Percentiles rank a stretch among this genome's conserved stretches.
phyloP scores from a whole-genome alignment of 2,888 invertebrate species.

The Plebejus anna region DNA sequence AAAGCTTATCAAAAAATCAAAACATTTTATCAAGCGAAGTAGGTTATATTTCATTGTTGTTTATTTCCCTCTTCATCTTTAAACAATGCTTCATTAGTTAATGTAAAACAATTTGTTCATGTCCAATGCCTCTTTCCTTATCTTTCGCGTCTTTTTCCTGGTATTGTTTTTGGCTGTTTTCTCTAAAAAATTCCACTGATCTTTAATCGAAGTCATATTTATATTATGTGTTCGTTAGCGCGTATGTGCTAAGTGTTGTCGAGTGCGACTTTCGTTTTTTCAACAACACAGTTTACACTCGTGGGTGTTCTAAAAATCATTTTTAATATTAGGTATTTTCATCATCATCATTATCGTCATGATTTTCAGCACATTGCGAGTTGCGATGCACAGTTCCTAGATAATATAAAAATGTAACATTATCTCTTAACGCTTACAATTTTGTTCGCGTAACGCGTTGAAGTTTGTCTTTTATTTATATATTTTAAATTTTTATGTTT shows the following conservation, averaged over 20 bases:
- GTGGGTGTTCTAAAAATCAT: conserved; percentile 2
- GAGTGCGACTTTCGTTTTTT: conserved; percentile 16
- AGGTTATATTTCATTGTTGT: no score
- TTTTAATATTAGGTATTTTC: not conserved
- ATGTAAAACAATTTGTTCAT: not conserved
- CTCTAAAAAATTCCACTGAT: conserved; percentile 12
- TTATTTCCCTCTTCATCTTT: not conserved
- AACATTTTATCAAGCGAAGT: no score
- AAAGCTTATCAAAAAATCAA: no score
- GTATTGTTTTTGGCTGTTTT: not conserved
- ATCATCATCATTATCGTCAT: not conserved
- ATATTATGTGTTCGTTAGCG: not conserved
- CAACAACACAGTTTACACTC: not conserved
- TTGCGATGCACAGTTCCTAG: no score
- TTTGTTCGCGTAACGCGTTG: no score
- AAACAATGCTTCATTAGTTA: not conserved
- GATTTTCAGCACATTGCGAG: not conserved
- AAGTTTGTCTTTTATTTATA: no score
- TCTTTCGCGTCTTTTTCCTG: not conserved
- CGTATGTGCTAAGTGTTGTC: not conserved
- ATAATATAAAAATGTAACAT: no score
- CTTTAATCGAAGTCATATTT: conserved; percentile 20
- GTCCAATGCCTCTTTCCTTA: not conserved
- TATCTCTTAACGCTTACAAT: no score
- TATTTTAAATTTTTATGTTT: no score